These are phyloP conservation scores for Argya squamiceps DNA, from an alignment of 2,797 vertebrate species.

Conservation along the genomic window DNA sequence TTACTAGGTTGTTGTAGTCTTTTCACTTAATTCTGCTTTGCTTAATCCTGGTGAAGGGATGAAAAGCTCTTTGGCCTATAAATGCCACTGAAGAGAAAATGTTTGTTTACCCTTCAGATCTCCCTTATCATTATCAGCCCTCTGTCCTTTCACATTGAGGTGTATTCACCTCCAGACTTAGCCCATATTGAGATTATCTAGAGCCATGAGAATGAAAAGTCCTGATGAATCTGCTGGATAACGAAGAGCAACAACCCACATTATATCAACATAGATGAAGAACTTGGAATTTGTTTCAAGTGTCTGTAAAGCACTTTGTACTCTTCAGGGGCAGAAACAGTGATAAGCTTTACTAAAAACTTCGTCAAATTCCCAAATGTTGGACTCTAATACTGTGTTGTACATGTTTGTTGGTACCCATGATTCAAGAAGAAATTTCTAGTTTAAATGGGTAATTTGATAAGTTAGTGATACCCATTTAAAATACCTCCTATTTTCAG, in stretches of 20 bases:
- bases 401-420: neutral
- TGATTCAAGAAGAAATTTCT: neutral
- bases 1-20: neutral
- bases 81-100: neutral
- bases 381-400: neutral
- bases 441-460: neutral
- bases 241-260: neutral
- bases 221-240: neutral
- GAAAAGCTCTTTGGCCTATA: neutral
- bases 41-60: neutral
- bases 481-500: neutral
- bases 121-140: neutral
- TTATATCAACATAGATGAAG: accelerated
- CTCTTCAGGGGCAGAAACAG: neutral
- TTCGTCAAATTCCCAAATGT: neutral
- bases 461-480: neutral
- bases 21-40: neutral
- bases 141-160: neutral
- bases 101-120: neutral
- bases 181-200: neutral
- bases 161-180: neutral
- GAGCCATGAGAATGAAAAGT: neutral
- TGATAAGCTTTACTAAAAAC: neutral
- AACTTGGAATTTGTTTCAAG: neutral
- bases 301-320: neutral